A percentile compares a stretch with the other conserved stretches of the same genome.
phyloP scores from a whole-genome alignment of 2,797 vertebrate genomes.

The Ispidina lecontei region DNA sequence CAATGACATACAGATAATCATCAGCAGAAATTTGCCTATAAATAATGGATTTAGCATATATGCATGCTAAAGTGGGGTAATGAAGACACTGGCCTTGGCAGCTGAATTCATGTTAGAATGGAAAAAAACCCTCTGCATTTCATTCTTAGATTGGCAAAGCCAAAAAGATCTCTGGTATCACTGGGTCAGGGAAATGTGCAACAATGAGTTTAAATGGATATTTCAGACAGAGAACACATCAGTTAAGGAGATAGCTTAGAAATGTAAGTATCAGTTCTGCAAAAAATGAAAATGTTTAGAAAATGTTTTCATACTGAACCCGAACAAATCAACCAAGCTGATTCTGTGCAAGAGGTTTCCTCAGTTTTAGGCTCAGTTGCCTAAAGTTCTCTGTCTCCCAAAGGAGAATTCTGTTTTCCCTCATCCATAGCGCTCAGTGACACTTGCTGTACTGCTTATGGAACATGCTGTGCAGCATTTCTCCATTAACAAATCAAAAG shows the following conservation, averaged over 20 bases:
- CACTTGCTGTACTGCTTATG: neutral
- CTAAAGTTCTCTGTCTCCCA: neutral
- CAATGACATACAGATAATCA: neutral
- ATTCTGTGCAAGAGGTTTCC: neutral
- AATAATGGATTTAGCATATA: slow-evolving; percentile 15
- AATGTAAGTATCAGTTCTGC: neutral
- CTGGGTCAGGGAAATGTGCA: neutral
- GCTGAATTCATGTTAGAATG: neutral
- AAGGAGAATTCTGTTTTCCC: neutral
- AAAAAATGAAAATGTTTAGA: neutral
- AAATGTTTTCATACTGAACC: neutral
- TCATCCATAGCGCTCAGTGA: neutral
- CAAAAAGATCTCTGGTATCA: neutral
- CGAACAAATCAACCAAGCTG: neutral
- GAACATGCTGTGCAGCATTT: neutral
- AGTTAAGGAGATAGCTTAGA: neutral
- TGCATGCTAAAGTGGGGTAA: neutral
- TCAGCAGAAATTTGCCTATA: neutral
- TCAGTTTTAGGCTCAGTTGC: neutral
- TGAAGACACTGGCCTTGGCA: slow-evolving; percentile 5
- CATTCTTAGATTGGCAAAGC: neutral
- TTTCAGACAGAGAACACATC: neutral
- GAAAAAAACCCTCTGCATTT: neutral
- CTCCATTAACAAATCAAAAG: neutral
- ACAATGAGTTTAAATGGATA: neutral